Evolutionary conservation across 2,888 invertebrate genomes (phyloP).

Genomic region (Podotricha telesiphe): DNA sequence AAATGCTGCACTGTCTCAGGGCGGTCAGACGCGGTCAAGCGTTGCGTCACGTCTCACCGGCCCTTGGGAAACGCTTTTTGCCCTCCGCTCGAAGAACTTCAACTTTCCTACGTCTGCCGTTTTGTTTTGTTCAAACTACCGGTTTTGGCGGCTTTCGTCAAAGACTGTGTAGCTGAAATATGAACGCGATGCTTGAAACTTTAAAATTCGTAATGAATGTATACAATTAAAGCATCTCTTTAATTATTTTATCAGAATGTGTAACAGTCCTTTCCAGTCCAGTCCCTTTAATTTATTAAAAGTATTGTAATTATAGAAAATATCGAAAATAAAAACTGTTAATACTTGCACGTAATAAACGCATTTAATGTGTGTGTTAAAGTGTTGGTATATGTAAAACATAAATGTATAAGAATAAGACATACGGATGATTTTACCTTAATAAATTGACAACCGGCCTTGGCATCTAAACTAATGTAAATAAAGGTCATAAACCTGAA

Average conservation of each 20-base stretch:
- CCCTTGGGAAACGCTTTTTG: conserved; percentile 49
- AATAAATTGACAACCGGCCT: conserved; percentile 50
- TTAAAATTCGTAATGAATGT: not conserved
- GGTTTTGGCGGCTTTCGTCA: conserved; percentile 23
- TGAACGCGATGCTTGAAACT: not conserved
- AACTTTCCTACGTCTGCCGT: conserved; percentile 15
- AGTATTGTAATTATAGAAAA: not conserved
- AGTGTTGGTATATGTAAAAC: no score
- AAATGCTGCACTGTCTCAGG: conserved; percentile 49
- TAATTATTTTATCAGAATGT: not conserved
- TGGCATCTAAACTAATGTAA: conserved; percentile 56
- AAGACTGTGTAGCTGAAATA: not conserved
- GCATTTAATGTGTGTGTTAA: no score
- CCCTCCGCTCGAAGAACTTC: conserved; percentile 20
- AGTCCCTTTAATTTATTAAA: not conserved
- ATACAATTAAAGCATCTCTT: not conserved
- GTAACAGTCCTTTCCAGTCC: no score
- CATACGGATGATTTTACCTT: not conserved
- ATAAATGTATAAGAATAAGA: no score
- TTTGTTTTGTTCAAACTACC: conserved; percentile 13
- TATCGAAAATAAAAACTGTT: no score
- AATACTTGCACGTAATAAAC: no score
- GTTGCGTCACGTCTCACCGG: conserved; percentile 50
- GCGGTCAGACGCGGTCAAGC: conserved; percentile 45
- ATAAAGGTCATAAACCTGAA: conserved; percentile 47